Evolutionary conservation across 2,888 invertebrate species (phyloP).

Genomic region (Cataglyphis albicans): DNA sequence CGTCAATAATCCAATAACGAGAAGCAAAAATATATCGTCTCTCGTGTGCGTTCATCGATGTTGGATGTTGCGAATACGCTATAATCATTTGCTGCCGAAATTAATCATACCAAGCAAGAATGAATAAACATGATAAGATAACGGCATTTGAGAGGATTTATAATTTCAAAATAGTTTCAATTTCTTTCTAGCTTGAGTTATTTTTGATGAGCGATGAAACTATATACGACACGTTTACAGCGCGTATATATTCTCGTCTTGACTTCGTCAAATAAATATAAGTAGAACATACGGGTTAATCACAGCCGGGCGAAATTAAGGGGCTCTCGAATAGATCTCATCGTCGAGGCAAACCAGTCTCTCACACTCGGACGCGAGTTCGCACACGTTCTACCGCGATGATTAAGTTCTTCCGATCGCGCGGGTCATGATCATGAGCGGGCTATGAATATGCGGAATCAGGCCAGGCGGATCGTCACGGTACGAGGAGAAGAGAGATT

Average conservation of each 20-base stretch:
- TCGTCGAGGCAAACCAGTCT: slow-evolving; percentile 47
- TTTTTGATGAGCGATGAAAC: background rate
- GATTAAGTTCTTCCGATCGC: slow-evolving; percentile 75
- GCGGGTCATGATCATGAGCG: slow-evolving; percentile 71
- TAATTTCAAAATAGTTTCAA: background rate
- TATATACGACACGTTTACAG: slow-evolving; percentile 17
- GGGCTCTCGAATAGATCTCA: slow-evolving; percentile 54
- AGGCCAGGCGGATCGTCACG: slow-evolving; percentile 69
- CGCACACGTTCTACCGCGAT: slow-evolving; percentile 65
- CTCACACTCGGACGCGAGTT: slow-evolving; percentile 25
- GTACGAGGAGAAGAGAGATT: slow-evolving; percentile 29
- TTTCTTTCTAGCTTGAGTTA: background rate
- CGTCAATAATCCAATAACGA: slow-evolving; percentile 39
- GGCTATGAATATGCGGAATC: slow-evolving; percentile 63
- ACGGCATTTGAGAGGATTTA: background rate
- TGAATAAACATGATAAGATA: background rate
- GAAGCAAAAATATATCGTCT: slow-evolving; percentile 1
- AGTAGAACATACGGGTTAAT: slow-evolving; percentile 68
- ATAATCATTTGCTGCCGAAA: background rate
- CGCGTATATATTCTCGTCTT: background rate
- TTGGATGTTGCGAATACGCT: background rate
- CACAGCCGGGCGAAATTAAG: slow-evolving; percentile 65
- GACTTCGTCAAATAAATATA: slow-evolving; percentile 53
- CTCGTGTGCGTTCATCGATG: background rate
- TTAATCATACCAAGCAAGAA: background rate